phyloP scores from a whole-genome alignment of 2,888 invertebrate genomes.

The Coleophora deauratella region DNA sequence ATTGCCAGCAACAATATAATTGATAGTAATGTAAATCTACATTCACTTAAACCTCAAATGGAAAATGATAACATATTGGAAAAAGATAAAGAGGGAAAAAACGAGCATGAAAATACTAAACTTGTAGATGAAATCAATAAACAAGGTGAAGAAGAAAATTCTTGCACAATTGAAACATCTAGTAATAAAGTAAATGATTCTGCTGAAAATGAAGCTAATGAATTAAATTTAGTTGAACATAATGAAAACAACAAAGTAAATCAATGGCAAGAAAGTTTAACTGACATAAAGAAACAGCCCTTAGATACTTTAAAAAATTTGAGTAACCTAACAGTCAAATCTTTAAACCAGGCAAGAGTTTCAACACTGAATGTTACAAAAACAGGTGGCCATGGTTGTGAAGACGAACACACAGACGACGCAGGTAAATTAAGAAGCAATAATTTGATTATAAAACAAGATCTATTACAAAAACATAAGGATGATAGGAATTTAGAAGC shows the following conservation, averaged over 20 bases:
- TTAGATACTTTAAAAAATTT: constrained; percentile 42
- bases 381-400: too few species aligned
- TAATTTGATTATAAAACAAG: constrained; percentile 8
- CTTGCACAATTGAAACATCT: too few species aligned
- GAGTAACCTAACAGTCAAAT: constrained; percentile 45
- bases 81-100: too few species aligned
- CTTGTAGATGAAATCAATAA: not conserved
- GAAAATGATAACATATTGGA: not conserved
- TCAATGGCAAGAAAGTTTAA: constrained; percentile 2
- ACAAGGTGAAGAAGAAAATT: too few species aligned
- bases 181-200: too few species aligned
- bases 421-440: not conserved
- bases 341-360: constrained; percentile 27
- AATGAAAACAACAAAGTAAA: constrained; percentile 7
- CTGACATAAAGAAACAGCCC: constrained; percentile 17
- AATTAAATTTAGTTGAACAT: not conserved
- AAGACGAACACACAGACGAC: too few species aligned
- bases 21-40: too few species aligned
- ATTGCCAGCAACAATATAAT: too few species aligned
- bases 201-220: too few species aligned
- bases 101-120: not conserved
- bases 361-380: too few species aligned
- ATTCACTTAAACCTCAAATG: not conserved
- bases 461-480: constrained; percentile 3
- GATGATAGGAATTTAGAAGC: not conserved